Percentiles rank a stretch among this genome's conserved stretches.
These are phyloP conservation scores for Falco biarmicus DNA, from an alignment of 2,797 vertebrate species.

Conservation along the genomic window DNA sequence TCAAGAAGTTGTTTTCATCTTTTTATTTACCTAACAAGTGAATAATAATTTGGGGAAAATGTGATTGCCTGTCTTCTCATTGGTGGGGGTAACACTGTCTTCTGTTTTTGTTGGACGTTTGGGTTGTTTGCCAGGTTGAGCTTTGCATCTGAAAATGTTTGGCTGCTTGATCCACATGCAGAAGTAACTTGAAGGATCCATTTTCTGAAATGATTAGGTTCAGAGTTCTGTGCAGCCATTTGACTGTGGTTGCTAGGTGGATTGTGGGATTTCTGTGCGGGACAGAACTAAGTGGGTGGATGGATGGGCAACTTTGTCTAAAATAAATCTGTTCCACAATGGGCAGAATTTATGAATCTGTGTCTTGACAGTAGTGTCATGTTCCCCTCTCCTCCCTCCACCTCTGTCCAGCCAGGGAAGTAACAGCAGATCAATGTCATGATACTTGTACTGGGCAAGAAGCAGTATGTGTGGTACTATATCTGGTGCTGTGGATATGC, in stretches of 20 bases:
- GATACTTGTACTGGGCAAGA: background rate
- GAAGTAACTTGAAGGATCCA: background rate
- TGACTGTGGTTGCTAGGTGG: accelerated
- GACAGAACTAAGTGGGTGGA: background rate
- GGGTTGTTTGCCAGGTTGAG: background rate
- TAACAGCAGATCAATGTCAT: background rate
- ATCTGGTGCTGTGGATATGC: background rate
- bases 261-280: background rate
- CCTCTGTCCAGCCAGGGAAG: background rate
- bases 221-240: background rate
- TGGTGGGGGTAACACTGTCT: background rate
- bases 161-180: background rate
- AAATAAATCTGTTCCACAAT: background rate
- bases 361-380: background rate
- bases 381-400: background rate
- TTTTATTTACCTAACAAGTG: background rate
- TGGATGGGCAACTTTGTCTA: background rate
- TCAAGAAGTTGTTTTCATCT: background rate
- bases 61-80: background rate
- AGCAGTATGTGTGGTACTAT: background rate
- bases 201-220: background rate
- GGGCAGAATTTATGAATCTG: background rate
- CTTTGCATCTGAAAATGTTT: background rate
- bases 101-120: background rate
- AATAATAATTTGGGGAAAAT: background rate